Evolutionary conservation across 2,113 vertebrate species (phyloP).

Genomic region (Petroica traversi): DNA sequence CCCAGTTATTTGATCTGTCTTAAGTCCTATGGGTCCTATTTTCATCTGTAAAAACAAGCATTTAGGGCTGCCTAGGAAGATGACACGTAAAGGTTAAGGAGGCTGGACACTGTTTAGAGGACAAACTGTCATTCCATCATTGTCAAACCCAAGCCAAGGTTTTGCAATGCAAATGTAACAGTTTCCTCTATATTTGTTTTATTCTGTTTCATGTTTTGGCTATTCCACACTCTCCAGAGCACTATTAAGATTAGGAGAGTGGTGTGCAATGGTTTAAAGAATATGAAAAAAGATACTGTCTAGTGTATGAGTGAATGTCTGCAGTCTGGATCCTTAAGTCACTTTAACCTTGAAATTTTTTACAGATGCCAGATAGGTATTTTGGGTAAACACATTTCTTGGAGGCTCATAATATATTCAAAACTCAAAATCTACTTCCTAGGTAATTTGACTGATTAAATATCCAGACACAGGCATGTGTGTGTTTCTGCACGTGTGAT

Average conservation of each 20-base stretch:
- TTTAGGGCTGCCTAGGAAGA: not conserved
- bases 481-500: not conserved
- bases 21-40: not conserved
- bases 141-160: conserved; percentile 7
- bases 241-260: conserved; percentile 27
- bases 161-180: conserved; percentile 35
- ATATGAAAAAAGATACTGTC: not conserved
- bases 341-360: conserved; percentile 31
- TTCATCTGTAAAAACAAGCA: conserved; percentile 18
- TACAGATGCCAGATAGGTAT: not conserved
- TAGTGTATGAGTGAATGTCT: not conserved
- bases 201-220: conserved; percentile 52
- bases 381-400: conserved; percentile 2
- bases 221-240: conserved; percentile 28
- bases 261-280: conserved; percentile 18
- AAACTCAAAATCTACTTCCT: not conserved
- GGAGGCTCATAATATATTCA: conserved; percentile 1
- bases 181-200: conserved; percentile 16
- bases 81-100: conserved; percentile 41
- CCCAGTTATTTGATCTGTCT: not conserved
- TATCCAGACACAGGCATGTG: not conserved
- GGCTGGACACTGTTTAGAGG: not conserved
- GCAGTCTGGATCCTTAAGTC: not conserved
- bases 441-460: not conserved
- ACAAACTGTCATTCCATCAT: not conserved